Base-by-base conservation (phyloP, 2,113 vertebrate genomes). In the Carettochelys insculpta region DNA sequence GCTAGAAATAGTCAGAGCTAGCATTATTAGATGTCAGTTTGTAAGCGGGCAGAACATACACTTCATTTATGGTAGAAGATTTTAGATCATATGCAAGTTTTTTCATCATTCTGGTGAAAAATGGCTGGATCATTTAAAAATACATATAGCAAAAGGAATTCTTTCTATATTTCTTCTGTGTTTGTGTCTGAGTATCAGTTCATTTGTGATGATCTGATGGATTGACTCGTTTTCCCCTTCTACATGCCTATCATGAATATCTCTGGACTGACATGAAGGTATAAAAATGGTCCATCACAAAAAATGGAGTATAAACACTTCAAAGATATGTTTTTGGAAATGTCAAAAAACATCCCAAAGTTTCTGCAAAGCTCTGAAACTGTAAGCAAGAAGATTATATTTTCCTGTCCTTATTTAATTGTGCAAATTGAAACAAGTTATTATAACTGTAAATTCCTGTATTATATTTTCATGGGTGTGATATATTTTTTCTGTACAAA, bases 371-470 rank as follows among this genome's bases (percentile, higher is more conserved):
- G 41, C 1, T 92, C 27, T 31, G 43, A 31, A 54, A 65, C 4
- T 76, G 47, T 38, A 92, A 16, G 7, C 52, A 81, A 92, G 78
- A 88, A 3, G 3, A 81, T 4, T 22, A 25, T 79, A 19, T 22
- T 10, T 87, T 17, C 80, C 29, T 88, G 29, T 54, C 34, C 19
- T 89, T 71, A 41, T 25, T 65, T 85, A 31, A 71, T 79, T 56
- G 61, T 5, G 83, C 43, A 82, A 27, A 38, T 78, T 41, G 89
- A 87, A 52, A 80, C 92, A 68, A 17, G 75, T 17, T 76, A 47
- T 65, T 89, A 80, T 95, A 87, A 34, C 81, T 89, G 6, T 93
- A 47, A 86, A 68, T 92, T 86, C 47, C 12, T 83, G 34, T 10
- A 75, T 94, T 94, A 87, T 80, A 38, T 48, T 88, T 31, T 85